A percentile compares a stretch with the other conserved stretches of the same genome.
phyloP scores from a whole-genome alignment of 2,888 invertebrate species.

The Cheiracanthium punctorium region DNA sequence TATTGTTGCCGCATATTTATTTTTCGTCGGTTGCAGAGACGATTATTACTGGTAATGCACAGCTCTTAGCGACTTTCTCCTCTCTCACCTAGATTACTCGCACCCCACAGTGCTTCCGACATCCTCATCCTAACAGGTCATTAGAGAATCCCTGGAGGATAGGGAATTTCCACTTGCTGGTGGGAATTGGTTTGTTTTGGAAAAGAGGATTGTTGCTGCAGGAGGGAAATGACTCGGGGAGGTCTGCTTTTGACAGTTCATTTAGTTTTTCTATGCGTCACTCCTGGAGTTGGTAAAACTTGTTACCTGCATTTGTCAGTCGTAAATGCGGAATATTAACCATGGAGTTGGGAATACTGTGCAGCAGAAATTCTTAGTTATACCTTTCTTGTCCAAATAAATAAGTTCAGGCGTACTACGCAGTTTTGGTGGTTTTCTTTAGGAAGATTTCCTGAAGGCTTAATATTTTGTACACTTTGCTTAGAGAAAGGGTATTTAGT shows the following conservation, averaged over 20 bases:
- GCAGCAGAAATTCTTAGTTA: no score
- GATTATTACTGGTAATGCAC: background rate
- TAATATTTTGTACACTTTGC: no score
- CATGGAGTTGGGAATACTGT: no score
- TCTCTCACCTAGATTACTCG: background rate
- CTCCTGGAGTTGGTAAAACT: background rate
- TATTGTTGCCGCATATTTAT: no score
- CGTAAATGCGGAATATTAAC: no score
- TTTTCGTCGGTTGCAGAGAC: background rate
- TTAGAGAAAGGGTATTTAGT: no score
- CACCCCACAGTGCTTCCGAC: conserved; percentile 25
- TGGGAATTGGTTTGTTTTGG: conserved; percentile 2
- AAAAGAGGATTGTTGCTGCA: background rate
- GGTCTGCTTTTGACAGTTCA: background rate
- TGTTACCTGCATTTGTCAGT: background rate
- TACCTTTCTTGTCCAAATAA: no score
- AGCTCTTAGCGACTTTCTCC: background rate
- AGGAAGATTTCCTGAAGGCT: no score
- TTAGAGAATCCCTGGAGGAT: background rate
- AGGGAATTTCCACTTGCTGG: background rate
- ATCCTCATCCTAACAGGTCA: conserved; percentile 16
- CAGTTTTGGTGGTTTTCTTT: no score
- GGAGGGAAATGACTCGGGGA: background rate
- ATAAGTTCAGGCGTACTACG: no score
- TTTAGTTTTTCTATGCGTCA: background rate